Percentiles rank a stretch among this genome's conserved stretches.
These are phyloP conservation scores for Volucella bombylans DNA, from an alignment of 2,888 invertebrate genomes.

Conservation along the genomic window DNA sequence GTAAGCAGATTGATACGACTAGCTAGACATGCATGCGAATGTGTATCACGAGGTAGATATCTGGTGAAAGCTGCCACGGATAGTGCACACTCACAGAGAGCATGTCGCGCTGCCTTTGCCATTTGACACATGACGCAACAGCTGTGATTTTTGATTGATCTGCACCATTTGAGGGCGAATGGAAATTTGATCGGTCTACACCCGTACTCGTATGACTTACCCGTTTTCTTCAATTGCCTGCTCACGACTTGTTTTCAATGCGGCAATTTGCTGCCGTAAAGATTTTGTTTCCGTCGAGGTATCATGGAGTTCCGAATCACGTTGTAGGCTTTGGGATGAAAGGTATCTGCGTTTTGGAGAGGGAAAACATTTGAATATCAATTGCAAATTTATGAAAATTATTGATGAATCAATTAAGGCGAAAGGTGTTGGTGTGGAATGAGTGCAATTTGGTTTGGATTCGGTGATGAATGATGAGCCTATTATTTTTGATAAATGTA, in stretches of 20 bases:
- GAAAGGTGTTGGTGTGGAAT: background rate
- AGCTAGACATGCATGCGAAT: conserved; percentile 46
- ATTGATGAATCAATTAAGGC: background rate
- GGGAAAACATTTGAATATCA: conserved; percentile 47
- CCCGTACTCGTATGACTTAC: conserved; percentile 75
- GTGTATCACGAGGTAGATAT: conserved; percentile 45
- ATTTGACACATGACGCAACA: conserved; percentile 42
- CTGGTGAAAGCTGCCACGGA: conserved; percentile 47
- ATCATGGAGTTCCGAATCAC: conserved; percentile 80
- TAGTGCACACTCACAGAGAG: conserved; percentile 3
- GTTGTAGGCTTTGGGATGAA: conserved; percentile 77
- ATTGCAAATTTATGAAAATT: background rate
- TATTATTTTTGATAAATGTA: background rate
- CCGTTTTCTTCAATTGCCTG: conserved; percentile 81
- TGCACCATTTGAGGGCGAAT: conserved; percentile 27
- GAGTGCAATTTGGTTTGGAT: conserved; percentile 11
- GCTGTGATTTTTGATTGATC: conserved; percentile 50
- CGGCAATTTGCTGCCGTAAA: conserved; percentile 80
- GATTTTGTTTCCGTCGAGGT: conserved; percentile 80
- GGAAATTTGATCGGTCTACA: conserved; percentile 20
- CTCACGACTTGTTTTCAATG: conserved; percentile 80
- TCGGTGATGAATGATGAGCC: background rate
- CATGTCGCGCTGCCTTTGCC: conserved; percentile 11
- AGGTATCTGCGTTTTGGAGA: conserved; percentile 77
- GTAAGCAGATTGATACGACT: conserved; percentile 1